Evolutionary conservation across 2,888 invertebrate genomes (phyloP).

Genomic region (Monoplex corrugatus): DNA sequence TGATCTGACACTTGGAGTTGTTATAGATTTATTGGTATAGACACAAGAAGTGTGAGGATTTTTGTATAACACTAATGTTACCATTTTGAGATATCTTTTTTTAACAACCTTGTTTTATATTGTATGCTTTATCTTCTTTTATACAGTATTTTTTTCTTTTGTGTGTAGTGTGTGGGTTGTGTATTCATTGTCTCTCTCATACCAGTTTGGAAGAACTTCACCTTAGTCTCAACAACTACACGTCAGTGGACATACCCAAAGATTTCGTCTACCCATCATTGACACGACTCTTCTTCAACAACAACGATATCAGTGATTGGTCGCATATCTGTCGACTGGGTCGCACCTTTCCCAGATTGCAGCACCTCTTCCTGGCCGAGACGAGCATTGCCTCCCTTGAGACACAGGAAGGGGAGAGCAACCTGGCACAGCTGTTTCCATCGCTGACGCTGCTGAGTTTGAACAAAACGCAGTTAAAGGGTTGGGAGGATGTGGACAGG

Average conservation of each 20-base stretch:
- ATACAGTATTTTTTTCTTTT: background rate
- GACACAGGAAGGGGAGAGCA: conserved; percentile 48
- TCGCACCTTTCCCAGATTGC: conserved; percentile 91
- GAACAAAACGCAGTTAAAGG: conserved; percentile 90
- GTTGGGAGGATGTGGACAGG: conserved; percentile 95
- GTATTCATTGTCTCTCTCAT: too few species aligned
- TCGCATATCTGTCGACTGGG: conserved; percentile 91
- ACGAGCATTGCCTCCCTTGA: conserved; percentile 58
- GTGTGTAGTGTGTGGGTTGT: background rate
- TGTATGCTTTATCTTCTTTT: background rate
- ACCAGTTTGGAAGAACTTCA: conserved; percentile 92
- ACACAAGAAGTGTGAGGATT: too few species aligned
- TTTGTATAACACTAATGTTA: too few species aligned
- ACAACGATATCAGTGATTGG: conserved; percentile 93
- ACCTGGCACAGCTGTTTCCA: conserved; percentile 82
- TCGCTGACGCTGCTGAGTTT: conserved; percentile 86
- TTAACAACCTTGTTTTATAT: background rate
- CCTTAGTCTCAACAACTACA: conserved; percentile 91
- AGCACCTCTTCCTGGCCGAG: conserved; percentile 88
- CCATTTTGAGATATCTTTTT: too few species aligned
- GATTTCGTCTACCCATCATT: conserved; percentile 84
- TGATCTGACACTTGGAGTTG: too few species aligned
- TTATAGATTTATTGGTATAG: too few species aligned
- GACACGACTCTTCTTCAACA: conserved; percentile 92
- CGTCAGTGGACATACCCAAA: conserved; percentile 71